phyloP scores from a whole-genome alignment of 1,140 invertebrate genomes.

The Drosophila willistoni region DNA sequence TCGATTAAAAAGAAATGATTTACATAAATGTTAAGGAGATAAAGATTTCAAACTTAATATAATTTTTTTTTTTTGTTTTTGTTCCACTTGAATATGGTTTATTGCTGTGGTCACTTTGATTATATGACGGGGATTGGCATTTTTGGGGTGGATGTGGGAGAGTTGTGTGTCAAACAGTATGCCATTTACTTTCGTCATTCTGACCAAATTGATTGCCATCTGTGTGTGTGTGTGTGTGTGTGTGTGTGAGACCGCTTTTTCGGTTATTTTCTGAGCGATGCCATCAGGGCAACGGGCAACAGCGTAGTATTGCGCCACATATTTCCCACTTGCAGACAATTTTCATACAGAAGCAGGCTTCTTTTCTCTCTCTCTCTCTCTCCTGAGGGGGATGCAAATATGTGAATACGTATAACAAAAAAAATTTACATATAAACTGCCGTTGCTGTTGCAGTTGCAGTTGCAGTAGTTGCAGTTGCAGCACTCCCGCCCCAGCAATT shows the following conservation, averaged over 20 bases:
- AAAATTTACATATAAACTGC: slow-evolving; percentile 76
- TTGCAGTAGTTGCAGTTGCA: slow-evolving; percentile 32
- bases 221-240: slow-evolving; percentile 19
- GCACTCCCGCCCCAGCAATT: slow-evolving; percentile 51
- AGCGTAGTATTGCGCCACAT: neutral
- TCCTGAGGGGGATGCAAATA: slow-evolving; percentile 56
- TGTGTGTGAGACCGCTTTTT: slow-evolving; percentile 2
- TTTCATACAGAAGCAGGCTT: slow-evolving; percentile 49
- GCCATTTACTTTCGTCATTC: slow-evolving; percentile 68
- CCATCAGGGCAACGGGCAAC: neutral
- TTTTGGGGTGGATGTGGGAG: too few species aligned
- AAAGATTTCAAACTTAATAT: neutral
- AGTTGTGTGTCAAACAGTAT: slow-evolving; percentile 41
- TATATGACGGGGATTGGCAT: neutral
- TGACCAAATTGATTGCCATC: slow-evolving; percentile 72
- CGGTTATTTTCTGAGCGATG: neutral
- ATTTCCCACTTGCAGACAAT: slow-evolving; percentile 50
- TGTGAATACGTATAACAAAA: slow-evolving; percentile 51
- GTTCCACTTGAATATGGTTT: neutral
- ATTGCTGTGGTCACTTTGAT: slow-evolving; percentile 8
- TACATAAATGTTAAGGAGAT: neutral
- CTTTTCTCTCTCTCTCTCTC: slow-evolving; percentile 16
- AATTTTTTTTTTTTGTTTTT: neutral
- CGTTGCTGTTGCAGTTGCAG: slow-evolving; percentile 30
- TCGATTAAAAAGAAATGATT: too few species aligned